Conservation (phyloP, 2,113 vertebrate species). For the Caretta caretta region DNA sequence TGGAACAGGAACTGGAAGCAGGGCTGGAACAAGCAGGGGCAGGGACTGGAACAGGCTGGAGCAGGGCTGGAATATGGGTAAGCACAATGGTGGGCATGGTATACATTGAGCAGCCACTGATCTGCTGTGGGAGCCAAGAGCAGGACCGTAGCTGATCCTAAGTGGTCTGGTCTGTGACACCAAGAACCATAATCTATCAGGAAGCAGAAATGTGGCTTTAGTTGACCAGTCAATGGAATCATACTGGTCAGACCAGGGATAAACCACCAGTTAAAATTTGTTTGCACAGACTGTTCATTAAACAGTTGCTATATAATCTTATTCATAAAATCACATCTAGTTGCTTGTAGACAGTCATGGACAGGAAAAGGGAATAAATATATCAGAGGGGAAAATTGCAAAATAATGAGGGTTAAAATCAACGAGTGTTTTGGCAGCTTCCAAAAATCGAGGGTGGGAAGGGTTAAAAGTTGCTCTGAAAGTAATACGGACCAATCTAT, state of each 20-base stretch:
- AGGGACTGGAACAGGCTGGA: too few relatives aligned
- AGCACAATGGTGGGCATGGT: too few relatives aligned
- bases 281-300: neutral
- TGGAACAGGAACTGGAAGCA: too few relatives aligned
- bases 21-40: too few relatives aligned
- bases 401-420: slow-evolving; percentile 36
- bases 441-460: neutral
- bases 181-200: neutral
- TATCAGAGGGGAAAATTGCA: neutral
- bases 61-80: too few relatives aligned
- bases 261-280: neutral
- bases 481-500: neutral
- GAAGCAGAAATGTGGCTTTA: neutral
- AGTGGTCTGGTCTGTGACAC: too few relatives aligned
- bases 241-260: neutral
- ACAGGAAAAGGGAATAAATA: neutral
- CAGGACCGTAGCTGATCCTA: too few relatives aligned
- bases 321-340: neutral
- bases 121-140: too few relatives aligned
- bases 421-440: neutral
- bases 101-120: too few relatives aligned
- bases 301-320: neutral
- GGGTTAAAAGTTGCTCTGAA: neutral
- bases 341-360: neutral
- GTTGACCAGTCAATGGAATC: neutral